Base-by-base conservation (phyloP, 2,113 vertebrate species). In the Beaufortia kweichowensis region DNA sequence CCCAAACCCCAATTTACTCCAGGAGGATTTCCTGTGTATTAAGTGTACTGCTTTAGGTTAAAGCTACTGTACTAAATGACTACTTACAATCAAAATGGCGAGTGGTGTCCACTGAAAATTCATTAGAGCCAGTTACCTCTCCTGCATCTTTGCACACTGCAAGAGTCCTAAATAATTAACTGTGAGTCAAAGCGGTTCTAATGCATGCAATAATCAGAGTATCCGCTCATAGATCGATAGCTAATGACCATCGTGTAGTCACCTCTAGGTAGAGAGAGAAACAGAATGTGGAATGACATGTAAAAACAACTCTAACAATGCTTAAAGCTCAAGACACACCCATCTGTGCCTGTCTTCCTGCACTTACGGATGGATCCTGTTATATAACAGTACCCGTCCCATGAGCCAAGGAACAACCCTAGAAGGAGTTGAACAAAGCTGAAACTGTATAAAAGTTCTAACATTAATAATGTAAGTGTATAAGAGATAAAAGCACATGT, bases 171-270 rank as follows among this genome's bases (percentile, higher is more conserved):
- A 79, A 85, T 82, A 77, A 79, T 79, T 77, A 74, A 81, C 66
- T 59, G 59, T 23, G 59, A 43, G 59, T 69, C 64, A 83, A 76
- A 85, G 69, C 68, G 59, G 46, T 50, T 53, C 67, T 79, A 75
- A 84, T 73, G 83, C 74, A 69, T 76, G 76, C 28, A 62, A 83
- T 79, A 75, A 87, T 67, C 76, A 50, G 31, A 43, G 31, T 35
- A 81, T 69, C 24, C 33, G 55, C 17, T 73, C 3, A 28, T 53
- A 65, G 85, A 90, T 90, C 88, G 85, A 89, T 88, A 77, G 60
- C 14, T 28, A 6, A 56, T 43, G 67, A 29, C 48, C 46, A 55
- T 76, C 62, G 65, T 74, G 76, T 48, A 64, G 11, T 17, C 29
- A 48, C 2, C 2, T 75, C 83, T 43, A n/a, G 55, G 57, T 26